phyloP scores from a whole-genome alignment of 2,113 vertebrate species.

The Amblyornis subalaris region DNA sequence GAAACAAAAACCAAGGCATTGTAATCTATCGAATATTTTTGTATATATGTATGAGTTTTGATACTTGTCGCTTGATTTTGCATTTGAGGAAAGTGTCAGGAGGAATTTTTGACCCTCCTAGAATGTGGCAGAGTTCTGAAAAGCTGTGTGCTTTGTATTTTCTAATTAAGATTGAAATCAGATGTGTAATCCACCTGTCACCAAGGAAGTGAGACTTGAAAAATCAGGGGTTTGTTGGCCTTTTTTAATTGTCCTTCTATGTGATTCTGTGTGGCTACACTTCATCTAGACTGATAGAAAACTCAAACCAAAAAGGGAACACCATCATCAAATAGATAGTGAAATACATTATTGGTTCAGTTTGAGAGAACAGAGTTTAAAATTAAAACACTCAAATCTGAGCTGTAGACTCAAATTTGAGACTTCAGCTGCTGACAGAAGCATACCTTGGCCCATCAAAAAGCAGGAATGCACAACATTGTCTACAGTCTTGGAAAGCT shows the following conservation, averaged over 20 bases:
- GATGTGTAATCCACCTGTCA: constrained; percentile 21
- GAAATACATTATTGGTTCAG: background rate
- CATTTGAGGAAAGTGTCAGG: background rate
- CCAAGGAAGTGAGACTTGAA: background rate
- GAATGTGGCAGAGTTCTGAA: background rate
- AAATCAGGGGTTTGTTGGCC: background rate
- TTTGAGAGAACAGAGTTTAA: background rate
- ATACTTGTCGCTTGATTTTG: background rate
- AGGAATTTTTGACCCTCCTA: background rate
- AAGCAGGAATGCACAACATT: background rate
- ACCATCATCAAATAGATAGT: background rate
- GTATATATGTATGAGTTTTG: background rate
- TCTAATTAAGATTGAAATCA: constrained; percentile 39
- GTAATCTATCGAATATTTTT: background rate
- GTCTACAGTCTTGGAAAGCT: background rate
- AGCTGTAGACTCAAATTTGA: background rate
- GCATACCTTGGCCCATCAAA: background rate
- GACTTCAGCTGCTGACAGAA: background rate
- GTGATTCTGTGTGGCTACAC: background rate
- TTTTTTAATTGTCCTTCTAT: background rate
- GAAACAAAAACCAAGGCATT: background rate
- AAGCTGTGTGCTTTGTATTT: constrained; percentile 11
- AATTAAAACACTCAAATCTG: background rate
- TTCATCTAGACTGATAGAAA: constrained; percentile 8
- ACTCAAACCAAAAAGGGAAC: background rate